Conservation (phyloP, 2,113 vertebrate species). For the Nibea albiflora region DNA sequence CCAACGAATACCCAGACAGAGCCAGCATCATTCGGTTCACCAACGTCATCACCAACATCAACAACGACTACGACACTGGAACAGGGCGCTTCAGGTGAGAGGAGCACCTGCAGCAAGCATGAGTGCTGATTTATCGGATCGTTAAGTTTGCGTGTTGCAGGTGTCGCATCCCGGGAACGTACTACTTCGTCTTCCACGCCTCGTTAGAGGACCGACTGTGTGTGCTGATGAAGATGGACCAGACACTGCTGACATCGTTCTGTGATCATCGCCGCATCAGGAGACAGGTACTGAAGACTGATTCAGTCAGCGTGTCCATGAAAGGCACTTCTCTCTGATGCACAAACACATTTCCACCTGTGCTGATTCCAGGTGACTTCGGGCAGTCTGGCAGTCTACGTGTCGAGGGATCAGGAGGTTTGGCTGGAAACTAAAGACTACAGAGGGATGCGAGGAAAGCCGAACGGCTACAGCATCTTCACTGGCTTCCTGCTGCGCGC, state of each 20-base stretch:
- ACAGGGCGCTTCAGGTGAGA: conserved; percentile 66
- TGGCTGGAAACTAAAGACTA: conserved; percentile 72
- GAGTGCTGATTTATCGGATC: too few species aligned
- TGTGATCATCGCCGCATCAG: conserved; percentile 41
- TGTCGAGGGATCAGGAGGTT: conserved; percentile 61
- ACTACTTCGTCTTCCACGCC: conserved; percentile 76
- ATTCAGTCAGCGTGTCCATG: too few species aligned
- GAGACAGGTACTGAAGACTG: conserved; percentile 67
- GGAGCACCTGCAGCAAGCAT: too few species aligned
- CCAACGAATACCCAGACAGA: background rate
- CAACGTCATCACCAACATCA: conserved; percentile 68
- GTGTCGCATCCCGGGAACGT: conserved; percentile 59
- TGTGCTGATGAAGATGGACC: conserved; percentile 57
- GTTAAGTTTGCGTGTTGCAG: conserved; percentile 30
- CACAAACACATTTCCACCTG: too few species aligned
- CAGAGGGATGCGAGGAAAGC: conserved; percentile 58
- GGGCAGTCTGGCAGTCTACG: conserved; percentile 51
- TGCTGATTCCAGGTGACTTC: conserved; percentile 68
- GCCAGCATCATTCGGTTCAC: conserved; percentile 51
- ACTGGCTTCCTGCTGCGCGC: conserved; percentile 70
- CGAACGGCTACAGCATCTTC: conserved; percentile 59
- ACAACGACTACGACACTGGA: conserved; percentile 23
- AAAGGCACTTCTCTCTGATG: too few species aligned
- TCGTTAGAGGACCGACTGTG: conserved; percentile 49
- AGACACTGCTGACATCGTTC: conserved; percentile 28